Percentiles rank a stretch among this genome's conserved stretches.
phyloP scores from a whole-genome alignment of 2,113 vertebrate genomes.

The Sylvia atricapilla region DNA sequence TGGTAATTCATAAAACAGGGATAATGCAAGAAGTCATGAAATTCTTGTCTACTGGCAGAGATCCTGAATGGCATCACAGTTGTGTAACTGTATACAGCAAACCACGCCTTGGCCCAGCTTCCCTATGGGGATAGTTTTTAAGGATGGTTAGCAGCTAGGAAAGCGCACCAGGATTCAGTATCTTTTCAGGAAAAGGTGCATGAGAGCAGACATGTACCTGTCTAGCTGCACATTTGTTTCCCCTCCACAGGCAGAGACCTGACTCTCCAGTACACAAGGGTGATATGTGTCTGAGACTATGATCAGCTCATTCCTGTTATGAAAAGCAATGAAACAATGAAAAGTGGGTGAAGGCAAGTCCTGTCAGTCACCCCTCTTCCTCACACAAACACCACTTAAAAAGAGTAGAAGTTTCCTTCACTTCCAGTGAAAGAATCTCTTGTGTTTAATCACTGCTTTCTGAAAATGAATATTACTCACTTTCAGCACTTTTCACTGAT shows the following conservation, averaged over 20 bases:
- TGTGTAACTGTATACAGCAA: not conserved
- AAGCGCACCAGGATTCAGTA: not conserved
- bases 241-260: not conserved
- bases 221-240: not conserved
- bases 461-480: not conserved
- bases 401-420: not conserved
- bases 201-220: not conserved
- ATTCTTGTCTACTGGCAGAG: conserved; percentile 1
- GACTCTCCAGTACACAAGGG: not conserved
- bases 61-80: not conserved
- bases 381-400: not conserved
- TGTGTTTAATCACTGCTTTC: not conserved
- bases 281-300: not conserved
- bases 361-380: not conserved
- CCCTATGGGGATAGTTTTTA: not conserved
- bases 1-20: not conserved
- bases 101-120: not conserved
- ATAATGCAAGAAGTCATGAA: not conserved
- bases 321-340: not conserved
- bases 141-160: not conserved
- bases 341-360: not conserved
- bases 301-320: not conserved
- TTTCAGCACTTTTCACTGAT: not conserved
- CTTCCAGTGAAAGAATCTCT: not conserved
- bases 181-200: not conserved